Conservation (phyloP, 1,140 invertebrate genomes). For the Hyles euphorbiae region DNA sequence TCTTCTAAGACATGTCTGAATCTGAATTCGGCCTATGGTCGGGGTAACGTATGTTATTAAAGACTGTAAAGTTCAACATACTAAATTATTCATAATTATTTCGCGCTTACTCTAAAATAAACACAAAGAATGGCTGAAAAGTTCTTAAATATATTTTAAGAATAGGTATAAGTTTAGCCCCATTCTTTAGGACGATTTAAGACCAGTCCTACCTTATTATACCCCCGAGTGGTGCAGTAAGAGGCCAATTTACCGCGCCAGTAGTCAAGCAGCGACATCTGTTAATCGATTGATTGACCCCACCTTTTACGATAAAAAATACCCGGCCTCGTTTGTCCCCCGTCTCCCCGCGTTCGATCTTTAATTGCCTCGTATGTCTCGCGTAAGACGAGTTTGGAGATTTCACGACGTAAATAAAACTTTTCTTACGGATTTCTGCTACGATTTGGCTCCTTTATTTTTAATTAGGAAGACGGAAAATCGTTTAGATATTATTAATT, state of each 20-base stretch:
- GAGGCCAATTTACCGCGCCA: constrained; percentile 65
- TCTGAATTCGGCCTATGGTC: too few relatives aligned
- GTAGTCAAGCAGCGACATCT: constrained; percentile 66
- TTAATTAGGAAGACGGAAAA: background rate
- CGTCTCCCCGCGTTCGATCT: constrained; percentile 26
- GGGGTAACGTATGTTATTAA: too few relatives aligned
- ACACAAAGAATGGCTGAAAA: too few relatives aligned
- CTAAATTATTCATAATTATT: too few relatives aligned
- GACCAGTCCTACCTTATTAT: constrained; percentile 44
- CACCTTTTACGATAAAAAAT: constrained; percentile 60
- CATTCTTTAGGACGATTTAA: constrained; percentile 10
- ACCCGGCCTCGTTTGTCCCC: constrained; percentile 37
- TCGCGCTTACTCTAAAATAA: too few relatives aligned
- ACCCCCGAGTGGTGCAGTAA: constrained; percentile 35
- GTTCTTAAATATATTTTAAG: too few relatives aligned
- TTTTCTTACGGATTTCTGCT: too few relatives aligned
- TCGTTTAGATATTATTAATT: background rate
- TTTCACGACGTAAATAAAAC: too few relatives aligned
- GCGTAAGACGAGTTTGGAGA: too few relatives aligned
- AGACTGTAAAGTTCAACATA: too few relatives aligned
- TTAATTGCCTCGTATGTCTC: constrained; percentile 28
- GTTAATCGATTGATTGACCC: constrained; percentile 72
- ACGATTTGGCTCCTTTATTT: background rate
- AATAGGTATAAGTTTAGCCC: too few relatives aligned
- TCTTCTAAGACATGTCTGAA: too few relatives aligned